Evolutionary conservation across 2,797 vertebrate genomes (phyloP).

Genomic region (Phrynocephalus forsythii): DNA sequence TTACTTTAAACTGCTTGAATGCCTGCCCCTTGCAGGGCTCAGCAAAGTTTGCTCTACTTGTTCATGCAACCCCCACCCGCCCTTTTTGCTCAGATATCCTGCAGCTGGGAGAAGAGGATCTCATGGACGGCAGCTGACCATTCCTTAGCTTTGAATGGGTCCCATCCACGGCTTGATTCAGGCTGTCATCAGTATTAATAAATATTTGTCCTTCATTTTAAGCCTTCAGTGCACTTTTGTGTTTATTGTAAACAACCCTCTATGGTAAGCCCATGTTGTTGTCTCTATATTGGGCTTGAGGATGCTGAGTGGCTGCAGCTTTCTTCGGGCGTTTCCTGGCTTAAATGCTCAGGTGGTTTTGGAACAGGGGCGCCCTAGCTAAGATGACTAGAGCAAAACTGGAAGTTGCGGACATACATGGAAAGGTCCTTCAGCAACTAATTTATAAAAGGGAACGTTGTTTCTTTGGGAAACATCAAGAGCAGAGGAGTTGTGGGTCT

Average conservation of each 20-base stretch:
- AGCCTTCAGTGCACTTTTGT: background rate
- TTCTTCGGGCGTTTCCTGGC: background rate
- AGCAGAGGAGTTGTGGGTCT: background rate
- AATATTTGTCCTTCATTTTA: background rate
- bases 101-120: conserved; percentile 7
- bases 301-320: background rate
- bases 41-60: background rate
- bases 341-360: background rate
- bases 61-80: background rate
- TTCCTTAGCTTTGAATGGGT: background rate
- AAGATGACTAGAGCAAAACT: background rate
- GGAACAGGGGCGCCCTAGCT: background rate
- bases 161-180: no score
- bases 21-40: background rate
- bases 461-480: background rate
- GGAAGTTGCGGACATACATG: background rate
- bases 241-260: background rate
- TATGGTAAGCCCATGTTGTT: no score
- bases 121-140: background rate
- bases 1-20: conserved; percentile 14
- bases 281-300: background rate
- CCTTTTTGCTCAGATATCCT: background rate
- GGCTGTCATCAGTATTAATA: background rate
- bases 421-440: background rate
- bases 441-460: background rate